Base-by-base conservation (phyloP, 1,140 invertebrate species). In the Trissolcus basalis region DNA sequence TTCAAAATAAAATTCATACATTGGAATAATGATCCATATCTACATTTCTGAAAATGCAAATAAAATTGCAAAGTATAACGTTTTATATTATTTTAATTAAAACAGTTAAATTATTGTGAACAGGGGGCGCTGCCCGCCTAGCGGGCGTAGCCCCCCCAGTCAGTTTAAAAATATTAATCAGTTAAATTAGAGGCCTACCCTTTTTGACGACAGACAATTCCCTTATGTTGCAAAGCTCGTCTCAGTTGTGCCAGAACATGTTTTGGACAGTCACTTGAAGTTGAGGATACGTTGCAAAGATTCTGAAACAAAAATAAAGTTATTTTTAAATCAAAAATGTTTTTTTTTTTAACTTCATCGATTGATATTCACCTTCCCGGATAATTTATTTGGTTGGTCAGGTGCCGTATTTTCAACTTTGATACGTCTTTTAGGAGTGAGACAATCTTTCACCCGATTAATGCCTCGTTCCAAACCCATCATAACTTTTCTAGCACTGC, bases 261-360 rank as follows among this genome's bases (percentile, higher is more conserved):
- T 75, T 93, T 92, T 0, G 93, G 91, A 86, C 91, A 91, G 11
- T 87, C 89, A 56, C 90, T 92, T 36, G 90, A 90, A 6, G 93
- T 94, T 8, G 91, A 92, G 5, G 93, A 94, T 16, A 95, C 91
- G 83, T 95, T 95, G 77, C 92, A 93, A 39, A 94, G 84, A 61
- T 92, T 91, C 93, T 94, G 81, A 8, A 89, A 85, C 76, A 80
- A 11, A 51, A 51, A 12, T 33, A 33, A 39, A 39, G n/a, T n/a
- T n/a, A n/a, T n/a, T n/a, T n/a, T n/a, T 39, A 39, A 39, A 11
- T 4, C n/a, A 39, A 39, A 1, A 39, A 39, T 9, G 9, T 4
- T 39, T 39, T 39, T 35, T 35, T 35, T 35, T 35, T 35, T 35
- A 6, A 35, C 10, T 35, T 39, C 9, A 39, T 4, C 9, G 3